Conservation (phyloP, 2,888 invertebrate genomes). For the Heliconius hortense region DNA sequence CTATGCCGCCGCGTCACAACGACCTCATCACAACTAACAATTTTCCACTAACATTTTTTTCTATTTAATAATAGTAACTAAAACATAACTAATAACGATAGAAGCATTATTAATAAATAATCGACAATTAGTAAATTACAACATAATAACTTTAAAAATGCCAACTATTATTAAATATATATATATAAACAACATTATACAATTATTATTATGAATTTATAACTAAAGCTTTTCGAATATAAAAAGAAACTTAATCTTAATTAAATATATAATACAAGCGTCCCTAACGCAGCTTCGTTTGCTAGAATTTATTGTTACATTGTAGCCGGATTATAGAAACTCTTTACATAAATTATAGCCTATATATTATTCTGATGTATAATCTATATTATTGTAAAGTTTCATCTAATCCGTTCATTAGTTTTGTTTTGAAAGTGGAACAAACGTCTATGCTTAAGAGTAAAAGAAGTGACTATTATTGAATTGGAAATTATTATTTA, state of each 20-base stretch:
- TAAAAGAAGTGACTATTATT: no score
- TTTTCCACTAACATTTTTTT: neutral
- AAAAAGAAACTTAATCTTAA: slow-evolving; percentile 2
- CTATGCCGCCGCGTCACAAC: neutral
- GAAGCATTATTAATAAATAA: neutral
- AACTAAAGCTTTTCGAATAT: neutral
- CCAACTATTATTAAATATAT: neutral
- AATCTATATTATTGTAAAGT: no score
- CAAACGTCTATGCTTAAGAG: no score
- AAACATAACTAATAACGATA: neutral
- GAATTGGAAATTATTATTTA: no score
- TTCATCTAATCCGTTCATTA: no score
- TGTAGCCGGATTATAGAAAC: no score
- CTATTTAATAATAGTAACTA: neutral
- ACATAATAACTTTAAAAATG: neutral
- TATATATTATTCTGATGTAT: no score
- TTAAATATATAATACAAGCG: neutral
- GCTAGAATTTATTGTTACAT: no score
- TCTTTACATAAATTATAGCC: no score
- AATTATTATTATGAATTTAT: neutral
- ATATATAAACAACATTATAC: neutral
- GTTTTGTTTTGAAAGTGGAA: no score
- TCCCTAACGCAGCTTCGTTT: no score
- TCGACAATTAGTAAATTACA: neutral
- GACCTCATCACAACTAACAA: no score